phyloP scores from a whole-genome alignment of 2,113 vertebrate species.

The Sarotherodon lohbergeri region DNA sequence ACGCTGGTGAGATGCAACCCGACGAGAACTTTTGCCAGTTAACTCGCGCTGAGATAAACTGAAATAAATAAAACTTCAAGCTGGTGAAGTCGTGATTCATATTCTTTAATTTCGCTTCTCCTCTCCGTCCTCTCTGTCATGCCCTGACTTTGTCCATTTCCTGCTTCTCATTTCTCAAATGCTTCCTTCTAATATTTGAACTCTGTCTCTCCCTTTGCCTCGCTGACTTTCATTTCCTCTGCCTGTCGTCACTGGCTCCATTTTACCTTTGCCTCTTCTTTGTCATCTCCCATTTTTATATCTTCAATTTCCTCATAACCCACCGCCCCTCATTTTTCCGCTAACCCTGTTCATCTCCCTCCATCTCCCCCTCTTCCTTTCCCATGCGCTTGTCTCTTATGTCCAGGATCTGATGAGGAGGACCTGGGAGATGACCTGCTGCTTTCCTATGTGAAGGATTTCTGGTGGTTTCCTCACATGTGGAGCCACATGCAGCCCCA shows the following conservation, averaged over 20 bases:
- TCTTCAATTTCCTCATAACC: neutral
- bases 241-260: neutral
- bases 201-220: neutral
- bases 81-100: neutral
- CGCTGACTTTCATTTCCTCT: constrained; percentile 29
- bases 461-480: constrained; percentile 99
- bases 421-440: constrained; percentile 92
- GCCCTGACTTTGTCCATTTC: neutral
- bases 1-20: constrained; percentile 81
- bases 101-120: neutral
- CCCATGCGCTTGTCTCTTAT: neutral
- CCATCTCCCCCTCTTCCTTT: neutral
- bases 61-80: neutral
- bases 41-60: neutral
- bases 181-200: constrained; percentile 13
- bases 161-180: neutral
- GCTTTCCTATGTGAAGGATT: constrained; percentile 89
- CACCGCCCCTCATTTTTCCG: neutral
- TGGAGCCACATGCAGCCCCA: constrained; percentile 99
- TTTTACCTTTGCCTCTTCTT: constrained; percentile 16
- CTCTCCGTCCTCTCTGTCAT: neutral
- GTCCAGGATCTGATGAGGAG: constrained; percentile 88
- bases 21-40: neutral
- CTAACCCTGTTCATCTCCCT: neutral
- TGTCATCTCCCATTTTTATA: constrained; percentile 10